phyloP scores from a whole-genome alignment of 2,113 vertebrate genomes.

The Tetrao urogallus region DNA sequence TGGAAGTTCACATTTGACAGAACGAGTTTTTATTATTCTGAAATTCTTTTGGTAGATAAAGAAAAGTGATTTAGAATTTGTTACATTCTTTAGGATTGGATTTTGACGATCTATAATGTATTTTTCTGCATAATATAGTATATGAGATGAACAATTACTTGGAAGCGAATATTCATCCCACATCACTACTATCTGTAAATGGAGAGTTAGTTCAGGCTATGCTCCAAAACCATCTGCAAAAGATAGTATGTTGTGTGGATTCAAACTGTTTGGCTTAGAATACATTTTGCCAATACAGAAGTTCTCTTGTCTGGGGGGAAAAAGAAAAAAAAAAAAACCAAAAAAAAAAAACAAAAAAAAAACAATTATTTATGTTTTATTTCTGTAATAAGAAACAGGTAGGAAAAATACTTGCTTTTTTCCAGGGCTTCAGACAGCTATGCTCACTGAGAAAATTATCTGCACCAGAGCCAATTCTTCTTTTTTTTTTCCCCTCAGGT shows the following conservation, averaged over 20 bases:
- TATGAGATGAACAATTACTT: neutral
- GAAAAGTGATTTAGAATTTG: neutral
- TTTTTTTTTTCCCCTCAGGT: neutral
- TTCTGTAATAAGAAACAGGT: neutral
- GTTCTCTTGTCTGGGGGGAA: neutral
- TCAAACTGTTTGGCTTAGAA: neutral
- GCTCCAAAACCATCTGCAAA: neutral
- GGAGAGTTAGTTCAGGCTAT: neutral
- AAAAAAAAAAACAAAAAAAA: no score
- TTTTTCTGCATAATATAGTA: neutral
- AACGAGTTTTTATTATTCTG: neutral
- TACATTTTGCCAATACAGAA: neutral
- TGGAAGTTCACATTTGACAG: neutral
- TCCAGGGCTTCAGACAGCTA: neutral
- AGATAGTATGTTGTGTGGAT: neutral
- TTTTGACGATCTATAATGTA: neutral
- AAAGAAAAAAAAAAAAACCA: neutral
- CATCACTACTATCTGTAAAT: neutral
- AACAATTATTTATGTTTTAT: neutral
- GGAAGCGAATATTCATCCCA: neutral
- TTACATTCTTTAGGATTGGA: neutral
- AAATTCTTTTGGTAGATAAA: neutral
- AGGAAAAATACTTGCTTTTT: no score
- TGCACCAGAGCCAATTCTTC: neutral
- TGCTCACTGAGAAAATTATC: no score